These are phyloP conservation scores for Drosophila infuscata DNA, from an alignment of 2,888 invertebrate genomes.

Conservation along the genomic window DNA sequence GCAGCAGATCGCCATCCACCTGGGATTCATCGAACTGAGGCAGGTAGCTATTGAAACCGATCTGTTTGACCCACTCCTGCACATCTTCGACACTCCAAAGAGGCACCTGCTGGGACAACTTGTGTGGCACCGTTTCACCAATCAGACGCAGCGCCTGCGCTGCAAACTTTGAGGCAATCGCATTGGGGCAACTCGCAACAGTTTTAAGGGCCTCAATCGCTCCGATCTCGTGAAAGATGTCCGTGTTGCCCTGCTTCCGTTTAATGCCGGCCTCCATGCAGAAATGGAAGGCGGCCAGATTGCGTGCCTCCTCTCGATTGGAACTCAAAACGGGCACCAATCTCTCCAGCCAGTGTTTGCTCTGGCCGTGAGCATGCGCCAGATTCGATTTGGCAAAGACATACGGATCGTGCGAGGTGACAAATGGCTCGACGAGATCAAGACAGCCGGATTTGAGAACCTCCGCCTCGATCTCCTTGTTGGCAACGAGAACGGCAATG, in stretches of 20 bases:
- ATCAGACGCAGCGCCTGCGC: slow-evolving; percentile 96
- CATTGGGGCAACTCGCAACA: slow-evolving; percentile 98
- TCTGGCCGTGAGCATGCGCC: slow-evolving; percentile 97
- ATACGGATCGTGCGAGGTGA: slow-evolving; percentile 96
- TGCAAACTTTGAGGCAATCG: slow-evolving; percentile 98
- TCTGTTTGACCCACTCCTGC: slow-evolving; percentile 98
- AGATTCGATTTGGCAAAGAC: slow-evolving; percentile 97
- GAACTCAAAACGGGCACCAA: slow-evolving; percentile 97
- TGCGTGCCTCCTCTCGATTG: slow-evolving; percentile 97
- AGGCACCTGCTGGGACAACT: slow-evolving; percentile 98
- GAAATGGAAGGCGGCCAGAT: slow-evolving; percentile 98
- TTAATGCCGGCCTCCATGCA: slow-evolving; percentile 99
- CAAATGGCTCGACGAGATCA: slow-evolving; percentile 98
- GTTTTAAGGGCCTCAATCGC: slow-evolving; percentile 97
- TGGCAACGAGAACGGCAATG: slow-evolving; percentile 97
- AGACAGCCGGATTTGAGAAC: slow-evolving; percentile 98
- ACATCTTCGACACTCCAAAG: slow-evolving; percentile 99
- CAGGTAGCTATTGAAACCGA: slow-evolving; percentile 95
- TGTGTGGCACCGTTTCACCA: slow-evolving; percentile 98
- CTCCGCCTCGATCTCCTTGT: slow-evolving; percentile 98
- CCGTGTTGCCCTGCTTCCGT: slow-evolving; percentile 95
- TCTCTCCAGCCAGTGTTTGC: slow-evolving; percentile 96
- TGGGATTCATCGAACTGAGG: slow-evolving; percentile 94
- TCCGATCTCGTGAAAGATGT: slow-evolving; percentile 96
- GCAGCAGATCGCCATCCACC: slow-evolving; percentile 97